A percentile compares a stretch with the other conserved stretches of the same genome.
Evolutionary conservation across 2,888 invertebrate species (phyloP).

Genomic region (Salticus scenicus): DNA sequence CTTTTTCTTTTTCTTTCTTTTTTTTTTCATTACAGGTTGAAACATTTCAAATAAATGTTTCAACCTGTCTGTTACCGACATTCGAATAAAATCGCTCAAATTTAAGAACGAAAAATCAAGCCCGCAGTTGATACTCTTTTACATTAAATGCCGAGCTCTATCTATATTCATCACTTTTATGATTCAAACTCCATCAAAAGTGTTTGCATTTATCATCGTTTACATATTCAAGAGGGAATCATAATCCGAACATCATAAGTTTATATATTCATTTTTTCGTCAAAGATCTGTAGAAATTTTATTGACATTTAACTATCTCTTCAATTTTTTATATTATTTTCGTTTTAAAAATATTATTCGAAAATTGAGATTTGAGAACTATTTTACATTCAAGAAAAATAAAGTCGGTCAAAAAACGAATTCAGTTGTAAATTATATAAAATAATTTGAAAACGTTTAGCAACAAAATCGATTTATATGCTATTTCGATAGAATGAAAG

Average conservation of each 20-base stretch:
- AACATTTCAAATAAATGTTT: too few species aligned
- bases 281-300: background rate
- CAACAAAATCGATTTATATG: background rate
- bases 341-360: slow-evolving; percentile 10
- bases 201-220: background rate
- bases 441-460: background rate
- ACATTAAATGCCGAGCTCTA: background rate
- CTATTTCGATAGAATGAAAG: background rate
- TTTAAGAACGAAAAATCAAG: too few species aligned
- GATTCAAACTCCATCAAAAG: slow-evolving; percentile 27
- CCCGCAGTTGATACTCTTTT: too few species aligned
- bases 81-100: too few species aligned
- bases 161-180: slow-evolving; percentile 24
- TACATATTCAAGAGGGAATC: background rate
- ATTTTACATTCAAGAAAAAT: background rate
- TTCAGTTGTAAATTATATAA: background rate
- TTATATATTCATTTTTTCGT: background rate
- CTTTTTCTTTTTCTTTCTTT: too few species aligned
- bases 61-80: too few species aligned
- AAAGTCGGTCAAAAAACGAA: background rate
- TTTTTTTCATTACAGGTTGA: too few species aligned
- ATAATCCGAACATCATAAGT: slow-evolving; percentile 30
- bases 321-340: too few species aligned
- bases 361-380: slow-evolving; percentile 19
- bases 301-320: slow-evolving; percentile 13